Evolutionary conservation across 2,113 vertebrate genomes (phyloP).

Genomic region (Rissa tridactyla): DNA sequence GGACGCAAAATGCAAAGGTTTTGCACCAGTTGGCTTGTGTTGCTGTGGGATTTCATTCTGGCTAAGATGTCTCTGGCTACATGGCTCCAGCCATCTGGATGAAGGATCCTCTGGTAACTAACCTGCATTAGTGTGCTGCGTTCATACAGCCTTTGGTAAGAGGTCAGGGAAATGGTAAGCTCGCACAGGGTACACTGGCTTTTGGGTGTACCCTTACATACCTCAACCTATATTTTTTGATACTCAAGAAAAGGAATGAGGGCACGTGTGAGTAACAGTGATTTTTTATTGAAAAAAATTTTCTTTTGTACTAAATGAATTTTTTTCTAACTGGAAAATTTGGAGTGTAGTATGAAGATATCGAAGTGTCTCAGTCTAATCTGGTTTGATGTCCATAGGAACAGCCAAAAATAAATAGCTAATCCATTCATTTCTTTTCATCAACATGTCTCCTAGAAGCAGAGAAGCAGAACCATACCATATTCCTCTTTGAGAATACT

Average conservation of each 20-base stretch:
- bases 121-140: neutral
- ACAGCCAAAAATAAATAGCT: neutral
- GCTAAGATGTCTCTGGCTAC: neutral
- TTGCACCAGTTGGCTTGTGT: neutral
- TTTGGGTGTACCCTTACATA: neutral
- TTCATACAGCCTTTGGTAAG: neutral
- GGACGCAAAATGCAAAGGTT: neutral
- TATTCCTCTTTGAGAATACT: neutral
- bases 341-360: neutral
- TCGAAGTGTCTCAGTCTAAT: neutral
- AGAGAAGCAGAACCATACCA: neutral
- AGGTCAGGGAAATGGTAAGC: neutral
- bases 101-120: neutral
- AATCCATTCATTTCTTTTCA: neutral
- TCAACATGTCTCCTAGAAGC: neutral
- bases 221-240: neutral
- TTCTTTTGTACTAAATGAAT: neutral
- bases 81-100: neutral
- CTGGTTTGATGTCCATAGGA: neutral
- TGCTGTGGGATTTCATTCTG: neutral
- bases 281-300: neutral
- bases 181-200: accelerated
- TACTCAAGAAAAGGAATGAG: neutral
- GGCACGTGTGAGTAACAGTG: neutral
- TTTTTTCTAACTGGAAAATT: neutral